phyloP scores from a whole-genome alignment of 2,113 vertebrate species.

The Nettapus auritus region DNA sequence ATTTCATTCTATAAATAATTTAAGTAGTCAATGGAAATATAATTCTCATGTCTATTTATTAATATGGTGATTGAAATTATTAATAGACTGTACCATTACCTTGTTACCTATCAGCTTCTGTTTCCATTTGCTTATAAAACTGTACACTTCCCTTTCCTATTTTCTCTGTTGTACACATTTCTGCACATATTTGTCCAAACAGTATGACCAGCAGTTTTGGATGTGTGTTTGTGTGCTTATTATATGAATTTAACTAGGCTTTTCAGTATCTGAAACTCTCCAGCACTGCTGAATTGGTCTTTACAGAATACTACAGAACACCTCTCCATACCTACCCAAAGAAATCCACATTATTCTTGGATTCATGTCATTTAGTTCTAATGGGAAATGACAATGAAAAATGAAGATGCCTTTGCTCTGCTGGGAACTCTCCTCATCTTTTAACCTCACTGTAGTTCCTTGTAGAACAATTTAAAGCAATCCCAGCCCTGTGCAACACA shows the following conservation, averaged over 20 bases:
- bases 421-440: neutral
- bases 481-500: neutral
- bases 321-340: neutral
- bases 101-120: neutral
- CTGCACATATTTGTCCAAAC: neutral
- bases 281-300: neutral
- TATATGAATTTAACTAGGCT: neutral
- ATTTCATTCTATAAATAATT: neutral
- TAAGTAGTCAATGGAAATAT: neutral
- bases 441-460: neutral
- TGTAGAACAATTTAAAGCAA: neutral
- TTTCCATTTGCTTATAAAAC: neutral
- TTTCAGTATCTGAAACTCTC: neutral
- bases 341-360: neutral
- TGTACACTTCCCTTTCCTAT: neutral
- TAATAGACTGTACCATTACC: neutral
- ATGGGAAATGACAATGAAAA: slow-evolving; percentile 24
- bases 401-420: neutral
- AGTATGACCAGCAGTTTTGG: neutral
- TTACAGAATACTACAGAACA: neutral
- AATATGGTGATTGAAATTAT: neutral
- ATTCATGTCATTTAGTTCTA: slow-evolving; percentile 2
- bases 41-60: neutral
- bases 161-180: neutral
- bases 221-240: neutral